A percentile compares a stretch with the other conserved stretches of the same genome.
phyloP scores from a whole-genome alignment of 1,140 invertebrate genomes.

The Drosophila ananassae region DNA sequence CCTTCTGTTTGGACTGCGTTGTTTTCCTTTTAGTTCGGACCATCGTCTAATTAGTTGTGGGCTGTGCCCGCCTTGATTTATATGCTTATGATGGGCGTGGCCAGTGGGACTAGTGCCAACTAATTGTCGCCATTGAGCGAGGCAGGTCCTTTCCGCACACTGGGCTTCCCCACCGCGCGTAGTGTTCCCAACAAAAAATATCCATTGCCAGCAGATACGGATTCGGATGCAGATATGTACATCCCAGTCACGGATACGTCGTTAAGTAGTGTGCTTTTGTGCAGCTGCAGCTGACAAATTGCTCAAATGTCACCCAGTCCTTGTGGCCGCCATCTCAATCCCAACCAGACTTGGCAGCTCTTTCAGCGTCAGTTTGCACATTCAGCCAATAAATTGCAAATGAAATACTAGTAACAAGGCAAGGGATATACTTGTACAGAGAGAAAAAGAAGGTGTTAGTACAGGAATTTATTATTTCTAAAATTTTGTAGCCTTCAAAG shows the following conservation, averaged over 20 bases:
- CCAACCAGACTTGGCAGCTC: slow-evolving; percentile 32
- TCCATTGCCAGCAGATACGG: background rate
- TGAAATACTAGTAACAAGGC: slow-evolving; percentile 41
- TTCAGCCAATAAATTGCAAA: slow-evolving; percentile 61
- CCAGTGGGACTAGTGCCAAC: slow-evolving; percentile 32
- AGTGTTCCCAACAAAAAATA: background rate
- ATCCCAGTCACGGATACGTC: slow-evolving; percentile 2
- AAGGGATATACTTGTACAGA: background rate
- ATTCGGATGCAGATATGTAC: background rate
- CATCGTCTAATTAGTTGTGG: slow-evolving; percentile 49
- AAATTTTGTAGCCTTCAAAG: too few species aligned
- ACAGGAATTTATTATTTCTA: too few species aligned
- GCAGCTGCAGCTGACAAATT: slow-evolving; percentile 46
- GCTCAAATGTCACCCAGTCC: slow-evolving; percentile 48
- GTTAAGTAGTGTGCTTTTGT: slow-evolving; percentile 27
- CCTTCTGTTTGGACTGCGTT: slow-evolving; percentile 26
- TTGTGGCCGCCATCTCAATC: slow-evolving; percentile 15
- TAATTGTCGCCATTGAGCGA: slow-evolving; percentile 39
- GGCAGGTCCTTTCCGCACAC: background rate
- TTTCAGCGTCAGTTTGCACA: slow-evolving; percentile 40
- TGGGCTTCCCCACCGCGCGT: background rate
- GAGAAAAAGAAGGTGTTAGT: background rate
- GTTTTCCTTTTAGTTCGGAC: slow-evolving; percentile 2
- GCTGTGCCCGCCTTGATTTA: slow-evolving; percentile 48
- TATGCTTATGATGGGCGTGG: slow-evolving; percentile 56